Evolutionary conservation across 2,888 invertebrate species (phyloP), one percentile per base, ranked within the genome.

Genomic region (Psococerastis gibbosa): DNA sequence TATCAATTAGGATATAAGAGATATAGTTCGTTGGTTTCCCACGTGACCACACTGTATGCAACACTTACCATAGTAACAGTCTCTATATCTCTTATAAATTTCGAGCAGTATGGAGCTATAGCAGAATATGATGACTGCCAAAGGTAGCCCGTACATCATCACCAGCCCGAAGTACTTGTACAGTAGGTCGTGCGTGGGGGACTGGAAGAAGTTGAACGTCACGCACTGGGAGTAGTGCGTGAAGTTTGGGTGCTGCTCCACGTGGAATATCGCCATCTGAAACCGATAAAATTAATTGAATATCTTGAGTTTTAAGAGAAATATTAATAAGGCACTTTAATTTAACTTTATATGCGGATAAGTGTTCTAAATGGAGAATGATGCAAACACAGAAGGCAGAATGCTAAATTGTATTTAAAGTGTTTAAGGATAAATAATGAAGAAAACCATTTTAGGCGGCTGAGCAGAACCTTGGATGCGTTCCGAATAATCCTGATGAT

Each of bases 181-280:
- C 6, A 73, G 70, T 48, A 85, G 64, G 62, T 88, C 82, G 55
- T 85, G 78, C 2, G 69, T 60, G 46, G 65, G 60, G 2, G 75
- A 72, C 13, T 78, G 73, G 55, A 88, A 78, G 42, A 78, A 75
- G 54, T 85, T 77, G 63, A 81, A 84, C 1, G 85, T 80, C 43
- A 94, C 83, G 62, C 95, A 95, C 58, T 95, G 94, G 54, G 73
- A 74, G 64, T 83, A 94, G 79, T 80, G 84, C 41, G 71, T 73
- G 44, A 78, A 71, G 43, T 73, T 70, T 0, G 92, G 92, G 64
- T 94, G 92, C 32, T 67, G 65, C 55, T 83, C 83, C 43, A 87
- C 70, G 56, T 88, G 89, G 60, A 92, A 94, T 48, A 92, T 75
- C 51, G 81, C 67, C 56, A 73, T 70, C 83, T 84, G 64, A 32